These are phyloP conservation scores for Bubo bubo DNA, from an alignment of 2,113 vertebrate species.

Conservation along the genomic window DNA sequence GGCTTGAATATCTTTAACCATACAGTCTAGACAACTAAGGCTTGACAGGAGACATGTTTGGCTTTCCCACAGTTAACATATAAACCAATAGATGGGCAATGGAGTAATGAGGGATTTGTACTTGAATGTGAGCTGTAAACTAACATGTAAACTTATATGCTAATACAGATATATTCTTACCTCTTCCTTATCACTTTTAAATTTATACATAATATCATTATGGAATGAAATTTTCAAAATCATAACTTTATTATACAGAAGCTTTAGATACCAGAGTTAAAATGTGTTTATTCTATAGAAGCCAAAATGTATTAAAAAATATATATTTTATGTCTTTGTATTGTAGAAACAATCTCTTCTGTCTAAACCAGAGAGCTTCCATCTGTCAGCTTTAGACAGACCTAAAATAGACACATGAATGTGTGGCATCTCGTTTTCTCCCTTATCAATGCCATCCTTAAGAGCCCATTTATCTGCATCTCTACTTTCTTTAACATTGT, in stretches of 20 bases:
- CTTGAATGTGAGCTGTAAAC: background rate
- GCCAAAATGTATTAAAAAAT: background rate
- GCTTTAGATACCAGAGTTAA: background rate
- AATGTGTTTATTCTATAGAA: background rate
- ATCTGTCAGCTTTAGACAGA: background rate
- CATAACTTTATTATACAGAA: accelerated
- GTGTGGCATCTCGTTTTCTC: background rate
- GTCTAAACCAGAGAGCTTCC: background rate
- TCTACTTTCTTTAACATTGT: background rate
- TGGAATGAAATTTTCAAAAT: background rate
- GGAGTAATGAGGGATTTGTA: background rate
- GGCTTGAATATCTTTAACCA: background rate
- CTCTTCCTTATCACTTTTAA: background rate
- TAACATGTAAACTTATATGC: background rate
- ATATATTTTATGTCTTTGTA: background rate
- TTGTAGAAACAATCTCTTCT: background rate
- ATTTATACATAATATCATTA: background rate
- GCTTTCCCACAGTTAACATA: background rate
- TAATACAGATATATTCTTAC: background rate
- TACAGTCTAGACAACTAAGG: background rate
- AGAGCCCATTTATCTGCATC: background rate
- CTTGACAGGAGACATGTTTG: background rate
- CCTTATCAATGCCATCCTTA: background rate
- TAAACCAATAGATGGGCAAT: background rate
- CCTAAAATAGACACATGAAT: background rate